Base-by-base conservation (phyloP, 2,888 invertebrate genomes). In the Hypselothyrea guttata region DNA sequence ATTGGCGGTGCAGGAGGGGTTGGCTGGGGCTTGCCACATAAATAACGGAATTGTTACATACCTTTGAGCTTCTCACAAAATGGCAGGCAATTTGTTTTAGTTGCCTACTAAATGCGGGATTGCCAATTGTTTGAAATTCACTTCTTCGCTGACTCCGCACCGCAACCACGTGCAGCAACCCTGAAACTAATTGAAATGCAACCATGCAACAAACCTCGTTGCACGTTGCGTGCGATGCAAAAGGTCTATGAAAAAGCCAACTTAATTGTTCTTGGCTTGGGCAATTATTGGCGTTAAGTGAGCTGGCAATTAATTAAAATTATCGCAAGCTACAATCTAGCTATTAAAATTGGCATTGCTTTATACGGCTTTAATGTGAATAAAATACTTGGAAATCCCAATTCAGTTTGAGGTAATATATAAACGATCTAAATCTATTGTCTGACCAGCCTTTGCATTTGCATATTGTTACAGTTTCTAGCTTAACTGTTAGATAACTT, bases 161-260 rank as follows among this genome's bases (percentile, higher is more conserved):
- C 16, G 18, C 22, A 22, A 22, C 22, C 22, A 2, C 22, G 5
- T 22, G 22, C 22, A 22, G 58, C 47, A 56, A 47, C 53, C 54
- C 71, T n/a, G n/a, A n/a, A n/a, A n/a, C n/a, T 75, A 75, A 75
- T 82, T 75, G 79, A 75, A 75, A 82, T 55, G 71, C 75, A 82
- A 56, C 75, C 79, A 61, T 57, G 63, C 83, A 64, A 15, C 4
- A n/a, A n/a, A n/a, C n/a, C n/a, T n/a, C n/a, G n/a, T n/a, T n/a
- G n/a, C 71, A 78, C 56, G 27, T 57, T 52, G 51, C 54, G 38
- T 55, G 46, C 45, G 49, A 22, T 28, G 27, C 42, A 15, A 53
- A 33, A 22, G 22, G 3, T 22, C 22, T 4, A 2, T 22, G 5
- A 34, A 59, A 66, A 59, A 53, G 12, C 48, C 42, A 49, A 33